Base-by-base conservation (phyloP, 1,140 invertebrate genomes). In the Lineus longissimus region DNA sequence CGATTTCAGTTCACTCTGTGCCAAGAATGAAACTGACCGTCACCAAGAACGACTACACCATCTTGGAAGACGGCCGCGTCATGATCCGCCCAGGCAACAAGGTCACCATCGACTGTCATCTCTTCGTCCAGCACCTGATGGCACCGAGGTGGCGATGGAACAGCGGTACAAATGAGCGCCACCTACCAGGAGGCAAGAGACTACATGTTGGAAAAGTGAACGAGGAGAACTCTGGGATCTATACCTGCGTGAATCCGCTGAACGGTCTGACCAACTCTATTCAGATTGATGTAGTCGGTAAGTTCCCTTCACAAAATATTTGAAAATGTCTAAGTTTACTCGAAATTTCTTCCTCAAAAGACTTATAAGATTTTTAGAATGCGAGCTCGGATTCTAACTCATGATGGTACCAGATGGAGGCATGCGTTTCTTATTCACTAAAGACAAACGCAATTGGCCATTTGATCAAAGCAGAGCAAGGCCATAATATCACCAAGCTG, bases 21-120 rank as follows among this genome's bases (percentile, higher is more conserved):
- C 33, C 33, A 36, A 51, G 25, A 27, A 23, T 51, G 47, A 51
- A 51, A 51, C n/a, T 51, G 25, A 19, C 47, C 47, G 25, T 23
- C 47, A 9, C 47, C 9, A 23, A 23, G 47, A 51, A 19, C 47
- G 47, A 19, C 4, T 23, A 19, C 25, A 51, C 47, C 25, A 27
- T 51, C 25, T 23, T 27, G n/a, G 47, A 51, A 19, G 47, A 51
- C 25, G 47, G 47, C 47, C 25, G 19, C n/a, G 25, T 51, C n/a
- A 23, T 51, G 25, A 19, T 51, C 9, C n/a, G 47, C 9, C 47
- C 47, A 9, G 47, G 47, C 4, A 4, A 7, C n/a, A 51, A 51
- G 47, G n/a, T 51, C 25, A n/a, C n/a, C 25, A 51, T 51, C n/a
- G 6, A 51, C 47, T 51, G 47, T 51, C 33, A 27, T 51, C 47